Evolutionary conservation across 2,888 invertebrate genomes (phyloP).

Genomic region (Coenonympha glycerion): DNA sequence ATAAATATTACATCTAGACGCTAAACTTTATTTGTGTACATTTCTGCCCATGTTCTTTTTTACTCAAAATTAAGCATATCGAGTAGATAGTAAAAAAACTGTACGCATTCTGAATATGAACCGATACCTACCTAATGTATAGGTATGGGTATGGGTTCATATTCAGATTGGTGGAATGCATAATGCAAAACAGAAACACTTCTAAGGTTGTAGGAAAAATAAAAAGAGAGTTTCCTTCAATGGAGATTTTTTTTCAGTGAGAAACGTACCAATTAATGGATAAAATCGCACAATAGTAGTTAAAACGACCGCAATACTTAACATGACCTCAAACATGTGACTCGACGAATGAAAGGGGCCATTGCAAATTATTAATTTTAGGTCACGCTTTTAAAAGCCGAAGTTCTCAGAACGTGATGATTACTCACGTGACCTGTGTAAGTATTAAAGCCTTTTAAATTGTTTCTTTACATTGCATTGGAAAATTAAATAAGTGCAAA

Average conservation of each 20-base stretch:
- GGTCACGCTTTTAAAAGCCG: conserved; percentile 20
- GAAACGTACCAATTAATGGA: neutral
- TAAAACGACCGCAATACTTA: conserved; percentile 21
- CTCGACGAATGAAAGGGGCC: conserved; percentile 22
- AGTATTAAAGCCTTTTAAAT: neutral
- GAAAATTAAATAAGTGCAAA: too few relatives aligned
- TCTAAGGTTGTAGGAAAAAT: neutral
- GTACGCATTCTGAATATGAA: too few relatives aligned
- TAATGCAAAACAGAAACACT: neutral
- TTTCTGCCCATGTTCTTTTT: too few relatives aligned
- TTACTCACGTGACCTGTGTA: conserved; percentile 1
- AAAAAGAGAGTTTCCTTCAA: neutral
- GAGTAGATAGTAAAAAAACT: too few relatives aligned
- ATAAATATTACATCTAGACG: too few relatives aligned
- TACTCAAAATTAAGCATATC: too few relatives aligned
- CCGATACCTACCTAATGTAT: too few relatives aligned
- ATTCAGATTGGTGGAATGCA: too few relatives aligned
- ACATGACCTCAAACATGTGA: conserved; percentile 24
- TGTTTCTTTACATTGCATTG: neutral
- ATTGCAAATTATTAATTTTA: conserved; percentile 24
- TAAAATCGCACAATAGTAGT: conserved; percentile 25
- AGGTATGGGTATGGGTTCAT: too few relatives aligned
- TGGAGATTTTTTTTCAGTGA: neutral
- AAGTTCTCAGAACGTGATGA: conserved; percentile 5
- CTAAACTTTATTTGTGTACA: too few relatives aligned